Base-by-base conservation (phyloP, 2,797 vertebrate species). In the Lacerta viridis region DNA sequence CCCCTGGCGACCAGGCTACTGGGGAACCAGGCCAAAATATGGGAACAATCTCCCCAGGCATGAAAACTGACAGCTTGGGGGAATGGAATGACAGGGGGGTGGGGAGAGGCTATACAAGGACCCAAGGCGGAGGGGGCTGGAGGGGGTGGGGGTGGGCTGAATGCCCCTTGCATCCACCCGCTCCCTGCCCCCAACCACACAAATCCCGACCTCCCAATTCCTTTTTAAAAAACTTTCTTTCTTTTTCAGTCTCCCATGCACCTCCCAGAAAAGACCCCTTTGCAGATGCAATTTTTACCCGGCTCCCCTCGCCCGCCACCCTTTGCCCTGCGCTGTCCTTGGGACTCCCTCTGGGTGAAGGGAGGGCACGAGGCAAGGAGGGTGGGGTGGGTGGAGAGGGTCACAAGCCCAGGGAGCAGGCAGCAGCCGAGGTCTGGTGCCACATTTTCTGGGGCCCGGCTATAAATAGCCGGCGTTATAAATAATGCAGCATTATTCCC, bases 391-490 rank as follows among this genome's bases (percentile, higher is more conserved):
- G 61, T 23, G 41, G 39, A 23, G 86, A 17, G 86, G 71, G 87
- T 71, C 87, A 78, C 64, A 39, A 50, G n/a, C 81, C 71, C 59
- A 25, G 43, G 50, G 64, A 55, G 15, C 39, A 36, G 55, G n/a
- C 80, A 66, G 76, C 41, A 36, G 43, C 78, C 18, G 11, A 33
- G 72, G 72, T 68, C 66, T 87, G 89, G 89, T 87, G 89, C 89
- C 85, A 79, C 85, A 64, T 78, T 64, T 90, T 87, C 89, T 90
- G 85, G 88, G 74, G 80, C 89, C 68, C 2, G 20, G 82, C 77
- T 92, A 88, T 90, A 91, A 93, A 92, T 93, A 90, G 85, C 43
- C 61, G 4, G 66, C 50, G 46, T 91, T 93, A 93, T 93, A 91
- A 92, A 93, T 93, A 92, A 90, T 91, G 77, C 88, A 86, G 85